Evolutionary conservation across 2,797 vertebrate genomes (phyloP), one percentile per base, ranked within the genome.

Genomic region (Sciaenops ocellatus): DNA sequence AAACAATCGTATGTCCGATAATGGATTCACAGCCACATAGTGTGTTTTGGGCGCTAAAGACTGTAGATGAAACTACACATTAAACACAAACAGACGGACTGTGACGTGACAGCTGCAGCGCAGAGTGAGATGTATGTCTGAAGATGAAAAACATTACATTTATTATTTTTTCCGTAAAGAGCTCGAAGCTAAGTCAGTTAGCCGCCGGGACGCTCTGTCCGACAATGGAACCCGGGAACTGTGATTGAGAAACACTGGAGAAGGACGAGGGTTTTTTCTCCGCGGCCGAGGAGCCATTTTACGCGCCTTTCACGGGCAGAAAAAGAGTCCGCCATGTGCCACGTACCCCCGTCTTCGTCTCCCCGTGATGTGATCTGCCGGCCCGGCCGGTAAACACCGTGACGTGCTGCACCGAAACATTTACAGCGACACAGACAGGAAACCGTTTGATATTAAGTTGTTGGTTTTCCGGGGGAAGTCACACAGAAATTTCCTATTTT

Each of bases 381-480:
- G 30, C 73, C 7, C 30, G 0, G 3, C 54, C 20, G 63, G 3
- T 61, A 6, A 38, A 73, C 3, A 20, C n/a, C 24, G 46, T 1
- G 1, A 20, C 16, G 16, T 1, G 3, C 41, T 4, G 17, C 56
- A n/a, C 59, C 57, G 1, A 48, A 41, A 79, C 79, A 63, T 80
- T 83, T 56, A 73, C 75, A 66, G 38, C 47, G 34, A 16, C 80
- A 82, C 88, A 30, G 79, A 94, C 94, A 95, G 94, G 95, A 95
- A 95, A 93, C 92, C 77, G 88, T 92, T 89, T 91, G 92, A 92
- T 93, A 91, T 94, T 89, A 93, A 94, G 90, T 92, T 91, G 94
- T 89, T 87, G 92, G 91, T 95, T 95, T 95, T 95, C 95, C 94
- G 94, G 94, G 87, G 95, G 94, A 95, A 95, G 95, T 95, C 94